phyloP scores from a whole-genome alignment of 1,140 invertebrate genomes.

The Trissolcus basalis region DNA sequence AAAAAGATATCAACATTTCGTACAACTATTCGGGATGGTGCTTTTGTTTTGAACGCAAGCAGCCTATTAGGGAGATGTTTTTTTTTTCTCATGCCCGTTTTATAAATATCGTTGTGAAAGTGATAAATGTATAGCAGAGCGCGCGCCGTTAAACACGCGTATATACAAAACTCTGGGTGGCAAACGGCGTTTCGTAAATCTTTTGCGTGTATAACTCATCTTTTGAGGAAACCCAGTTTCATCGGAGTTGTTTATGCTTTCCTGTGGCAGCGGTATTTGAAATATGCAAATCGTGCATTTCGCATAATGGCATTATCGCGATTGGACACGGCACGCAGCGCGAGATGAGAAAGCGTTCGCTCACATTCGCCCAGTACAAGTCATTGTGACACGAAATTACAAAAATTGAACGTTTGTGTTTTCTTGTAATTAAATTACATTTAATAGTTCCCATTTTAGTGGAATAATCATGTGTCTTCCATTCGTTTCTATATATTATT shows the following conservation, averaged over 20 bases:
- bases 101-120: constrained; percentile 25
- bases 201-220: constrained; percentile 66
- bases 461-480: too few species aligned
- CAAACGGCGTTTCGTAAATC: constrained; percentile 64
- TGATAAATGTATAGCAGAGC: constrained; percentile 36
- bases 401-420: too few species aligned
- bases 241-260: constrained; percentile 68
- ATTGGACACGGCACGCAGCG: constrained; percentile 58
- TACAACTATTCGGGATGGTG: constrained; percentile 11
- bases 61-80: too few species aligned
- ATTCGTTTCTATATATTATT: too few species aligned
- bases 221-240: constrained; percentile 65
- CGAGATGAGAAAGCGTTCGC: constrained; percentile 53
- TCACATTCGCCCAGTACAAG: constrained; percentile 21
- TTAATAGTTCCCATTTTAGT: too few species aligned
- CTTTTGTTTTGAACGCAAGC: too few species aligned
- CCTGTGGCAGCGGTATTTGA: constrained; percentile 66
- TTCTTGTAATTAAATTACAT: too few species aligned
- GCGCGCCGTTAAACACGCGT: constrained; percentile 28
- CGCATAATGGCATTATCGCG: constrained; percentile 68
- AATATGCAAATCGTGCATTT: constrained; percentile 68
- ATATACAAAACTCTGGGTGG: constrained; percentile 31
- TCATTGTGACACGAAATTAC: constrained; percentile 26
- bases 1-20: constrained; percentile 18
- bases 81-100: constrained; percentile 14